Base-by-base conservation (phyloP, 1,140 invertebrate genomes). In the Marisa cornuarietis region DNA sequence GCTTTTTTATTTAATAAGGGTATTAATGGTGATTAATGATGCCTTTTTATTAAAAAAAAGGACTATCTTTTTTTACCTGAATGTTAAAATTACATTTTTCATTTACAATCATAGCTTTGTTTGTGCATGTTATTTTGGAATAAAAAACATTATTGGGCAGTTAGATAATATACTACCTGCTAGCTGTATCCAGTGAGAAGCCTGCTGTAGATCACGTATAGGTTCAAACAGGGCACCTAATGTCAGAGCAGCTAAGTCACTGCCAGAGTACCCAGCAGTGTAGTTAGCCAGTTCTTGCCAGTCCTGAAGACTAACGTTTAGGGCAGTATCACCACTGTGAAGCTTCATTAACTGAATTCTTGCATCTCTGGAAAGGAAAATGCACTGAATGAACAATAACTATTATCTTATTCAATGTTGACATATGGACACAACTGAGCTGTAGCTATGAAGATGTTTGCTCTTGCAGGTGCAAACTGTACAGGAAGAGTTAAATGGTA, bases 211-310 rank as follows among this genome's bases (percentile, higher is more conserved):
- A 81, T 93, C 91, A 74, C 90, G 88, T 58, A 93, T 86, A 22
- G 93, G 93, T 71, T 91, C 86, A 83, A 92, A 91, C n/a, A 93
- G 78, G n/a, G 93, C 93, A 71, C 88, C 88, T 42, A 91, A 89
- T 1, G 91, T 89, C 51, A 93, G 76, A 82, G 91, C 90, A 0
- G 90, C 89, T n/a, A 93, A 90, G 88, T 94, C 93, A 76, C 92
- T 92, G n/a, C 92, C 92, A 18, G 93, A 93, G 84, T 91, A 93
- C 0, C 92, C 92, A 31, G 93, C 91, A 24, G 93, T 93, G 54
- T 85, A 85, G 18, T 90, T 82, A 8, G 92, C 81, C 26, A 94
- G 85, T 11, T 76, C n/a, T 22, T 85, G 79, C 92, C 92, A 93
- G 20, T 91, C 89, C 6, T 82, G 66, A 9, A 86, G 80, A 11